phyloP scores from a whole-genome alignment of 2,888 invertebrate genomes.

The Amblyteles armatorius region DNA sequence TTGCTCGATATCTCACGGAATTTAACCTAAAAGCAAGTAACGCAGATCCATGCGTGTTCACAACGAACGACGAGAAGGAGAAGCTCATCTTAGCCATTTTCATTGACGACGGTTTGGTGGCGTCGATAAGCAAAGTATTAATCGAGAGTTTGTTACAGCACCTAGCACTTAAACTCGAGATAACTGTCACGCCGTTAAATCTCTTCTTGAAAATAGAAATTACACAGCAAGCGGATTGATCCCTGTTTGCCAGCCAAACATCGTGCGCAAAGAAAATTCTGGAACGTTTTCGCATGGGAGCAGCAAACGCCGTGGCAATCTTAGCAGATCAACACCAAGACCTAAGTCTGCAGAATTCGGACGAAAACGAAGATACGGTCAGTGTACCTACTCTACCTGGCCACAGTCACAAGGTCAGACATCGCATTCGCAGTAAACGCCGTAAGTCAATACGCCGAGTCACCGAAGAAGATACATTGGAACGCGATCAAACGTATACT shows the following conservation, averaged over 20 bases:
- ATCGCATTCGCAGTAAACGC: too few species aligned
- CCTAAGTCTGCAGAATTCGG: constrained; percentile 11
- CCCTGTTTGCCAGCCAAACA: constrained; percentile 54
- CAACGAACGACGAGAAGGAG: constrained; percentile 41
- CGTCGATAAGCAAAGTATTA: constrained; percentile 48
- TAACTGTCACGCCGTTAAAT: constrained; percentile 42
- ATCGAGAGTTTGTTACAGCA: constrained; percentile 65
- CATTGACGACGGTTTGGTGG: constrained; percentile 78
- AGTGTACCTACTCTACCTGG: constrained; percentile 39
- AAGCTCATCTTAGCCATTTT: constrained; percentile 74
- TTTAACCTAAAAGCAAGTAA: constrained; percentile 71
- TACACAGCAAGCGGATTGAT: constrained; percentile 51
- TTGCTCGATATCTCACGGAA: constrained; percentile 22
- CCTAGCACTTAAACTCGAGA: constrained; percentile 56
- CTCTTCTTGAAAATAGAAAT: constrained; percentile 71
- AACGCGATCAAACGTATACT: constrained; percentile 37
- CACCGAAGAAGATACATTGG: constrained; percentile 34
- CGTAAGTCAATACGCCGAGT: too few species aligned
- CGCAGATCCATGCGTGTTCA: constrained; percentile 77
- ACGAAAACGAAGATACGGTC: background rate
- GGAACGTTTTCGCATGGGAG: constrained; percentile 63
- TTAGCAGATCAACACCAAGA: constrained; percentile 63
- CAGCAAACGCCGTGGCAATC: constrained; percentile 70
- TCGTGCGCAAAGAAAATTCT: constrained; percentile 51
- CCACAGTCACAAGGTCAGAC: constrained; percentile 41